Percentiles rank a stretch among this genome's conserved stretches.
phyloP scores from a whole-genome alignment of 1,140 invertebrate genomes.

The Saccostrea echinata region DNA sequence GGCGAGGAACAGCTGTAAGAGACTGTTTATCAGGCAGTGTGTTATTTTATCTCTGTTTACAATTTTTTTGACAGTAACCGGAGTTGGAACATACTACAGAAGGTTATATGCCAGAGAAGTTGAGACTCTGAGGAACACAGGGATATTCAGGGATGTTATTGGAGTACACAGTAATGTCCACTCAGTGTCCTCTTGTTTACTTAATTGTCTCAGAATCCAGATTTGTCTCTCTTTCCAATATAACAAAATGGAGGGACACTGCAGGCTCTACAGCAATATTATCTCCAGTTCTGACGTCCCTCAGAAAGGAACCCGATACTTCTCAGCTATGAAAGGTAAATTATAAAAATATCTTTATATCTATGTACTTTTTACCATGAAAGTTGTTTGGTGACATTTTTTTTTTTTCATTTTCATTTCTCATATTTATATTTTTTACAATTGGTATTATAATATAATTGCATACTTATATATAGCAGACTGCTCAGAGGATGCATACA shows the following conservation, averaged over 20 bases:
- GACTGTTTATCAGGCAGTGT: neutral
- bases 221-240: conserved; percentile 1
- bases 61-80: neutral
- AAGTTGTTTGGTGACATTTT: too few relatives aligned
- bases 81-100: neutral
- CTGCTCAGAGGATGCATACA: neutral
- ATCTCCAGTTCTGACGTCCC: neutral
- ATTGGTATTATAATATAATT: neutral
- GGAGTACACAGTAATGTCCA: neutral
- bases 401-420: too few relatives aligned
- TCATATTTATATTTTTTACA: too few relatives aligned
- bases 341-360: neutral
- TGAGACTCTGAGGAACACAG: neutral
- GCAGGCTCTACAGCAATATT: neutral
- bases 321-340: neutral
- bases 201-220: neutral
- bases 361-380: too few relatives aligned
- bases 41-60: neutral
- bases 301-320: neutral
- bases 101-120: neutral
- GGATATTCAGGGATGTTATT: neutral
- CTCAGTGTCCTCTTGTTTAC: neutral
- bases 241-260: neutral
- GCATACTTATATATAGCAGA: neutral
- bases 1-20: neutral